A percentile compares a stretch with the other conserved stretches of the same genome.
These are phyloP conservation scores for Poecilia velifera DNA, from an alignment of 2,797 vertebrate genomes.

Conservation along the genomic window DNA sequence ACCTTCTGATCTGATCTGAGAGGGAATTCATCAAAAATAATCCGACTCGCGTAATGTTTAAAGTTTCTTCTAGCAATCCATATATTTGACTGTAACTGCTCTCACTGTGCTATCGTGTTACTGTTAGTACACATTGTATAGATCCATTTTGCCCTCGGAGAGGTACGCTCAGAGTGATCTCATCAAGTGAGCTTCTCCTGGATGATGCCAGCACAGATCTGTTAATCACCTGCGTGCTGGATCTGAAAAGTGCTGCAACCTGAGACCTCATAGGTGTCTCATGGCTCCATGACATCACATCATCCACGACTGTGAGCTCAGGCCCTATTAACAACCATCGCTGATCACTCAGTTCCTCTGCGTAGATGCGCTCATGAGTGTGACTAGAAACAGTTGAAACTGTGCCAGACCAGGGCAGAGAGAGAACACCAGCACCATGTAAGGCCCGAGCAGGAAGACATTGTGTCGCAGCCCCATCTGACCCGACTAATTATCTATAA, in stretches of 20 bases:
- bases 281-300: constrained; percentile 30
- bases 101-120: constrained; percentile 42
- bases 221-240: constrained; percentile 34
- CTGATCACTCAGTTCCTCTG: neutral
- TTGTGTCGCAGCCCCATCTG: no score
- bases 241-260: constrained; percentile 42
- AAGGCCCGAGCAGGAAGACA: neutral
- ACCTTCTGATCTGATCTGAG: neutral
- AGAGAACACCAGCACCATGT: neutral
- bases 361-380: neutral
- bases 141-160: constrained; percentile 30
- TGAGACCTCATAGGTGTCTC: constrained; percentile 30
- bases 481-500: no score
- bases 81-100: constrained; percentile 33
- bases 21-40: constrained; percentile 6
- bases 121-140: constrained; percentile 25
- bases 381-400: neutral
- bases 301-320: neutral
- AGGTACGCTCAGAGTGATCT: constrained; percentile 41
- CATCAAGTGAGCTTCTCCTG: constrained; percentile 36
- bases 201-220: constrained; percentile 21
- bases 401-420: neutral
- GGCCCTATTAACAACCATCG: neutral
- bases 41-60: constrained; percentile 48
- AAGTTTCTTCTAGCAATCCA: constrained; percentile 18